Base-by-base conservation (phyloP, 2,888 invertebrate genomes). In the Lithosia quadra region DNA sequence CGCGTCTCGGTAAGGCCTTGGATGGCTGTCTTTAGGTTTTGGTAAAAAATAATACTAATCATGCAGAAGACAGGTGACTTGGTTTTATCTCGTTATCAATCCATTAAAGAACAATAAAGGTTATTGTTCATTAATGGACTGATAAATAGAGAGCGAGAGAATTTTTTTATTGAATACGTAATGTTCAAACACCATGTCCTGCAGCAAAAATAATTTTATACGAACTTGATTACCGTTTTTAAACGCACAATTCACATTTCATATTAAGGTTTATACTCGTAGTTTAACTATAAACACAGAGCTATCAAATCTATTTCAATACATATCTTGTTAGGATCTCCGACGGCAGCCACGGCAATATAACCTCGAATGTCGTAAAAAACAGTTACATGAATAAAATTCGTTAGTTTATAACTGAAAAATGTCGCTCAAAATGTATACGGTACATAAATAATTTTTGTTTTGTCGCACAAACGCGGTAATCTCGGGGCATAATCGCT, bases 401-500 rank as follows among this genome's bases (percentile, higher is more conserved):
- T 68, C 63, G 62, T 36, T 65, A 61, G 71, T 78, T 74, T 78
- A 80, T 75, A 73, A 69, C 74, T 74, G 60, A 71, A 80, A 76
- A 78, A 78, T 28, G 69, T 76, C 71, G 33, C 69, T 71, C 60
- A 33, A 64, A 80, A 80, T 74, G 72, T 80, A 77, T 74, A 73
- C 68, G 63, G 65, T 56, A 71, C 69, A 73, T 69, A 69, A 69
- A 68, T 76, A 69, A 75, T 76, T 82, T 84, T 81, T 80, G 69
- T 75, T 82, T 84, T 86, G 81, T 82, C 81, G 79, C 81, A 75
- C 83, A 86, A 85, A 81, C 76, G 72, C 68, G 72, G 79, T 84
- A 87, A 92, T 90, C 90, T 84, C 72, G 61, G 63, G 73, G 69
- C 77, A 78, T 81, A 80, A 90, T 89, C 89, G 80, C 81, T 72